Percentiles rank a stretch among this genome's conserved stretches.
Conservation (phyloP, 1,140 invertebrate genomes). For the Megalopta genalis region DNA sequence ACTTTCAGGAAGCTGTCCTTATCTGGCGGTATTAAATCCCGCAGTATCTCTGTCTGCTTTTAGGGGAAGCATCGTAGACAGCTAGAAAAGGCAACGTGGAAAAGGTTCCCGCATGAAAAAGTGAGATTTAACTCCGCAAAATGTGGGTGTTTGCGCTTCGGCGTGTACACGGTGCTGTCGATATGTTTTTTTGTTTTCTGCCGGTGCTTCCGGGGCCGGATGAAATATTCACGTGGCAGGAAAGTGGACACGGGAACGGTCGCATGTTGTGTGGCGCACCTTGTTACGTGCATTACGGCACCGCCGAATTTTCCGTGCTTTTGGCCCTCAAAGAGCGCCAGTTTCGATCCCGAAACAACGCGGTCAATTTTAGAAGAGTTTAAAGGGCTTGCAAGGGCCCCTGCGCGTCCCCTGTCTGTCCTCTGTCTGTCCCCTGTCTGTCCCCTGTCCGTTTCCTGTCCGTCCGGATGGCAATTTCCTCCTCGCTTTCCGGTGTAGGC, state of each 20-base stretch:
- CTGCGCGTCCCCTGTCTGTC: no score
- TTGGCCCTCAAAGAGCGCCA: background rate
- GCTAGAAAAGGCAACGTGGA: no score
- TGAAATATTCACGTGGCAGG: slow-evolving; percentile 18
- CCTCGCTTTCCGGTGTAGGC: background rate
- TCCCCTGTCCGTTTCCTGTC: background rate
- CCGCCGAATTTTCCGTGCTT: slow-evolving; percentile 16
- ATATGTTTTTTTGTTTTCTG: background rate
- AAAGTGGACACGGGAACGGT: background rate
- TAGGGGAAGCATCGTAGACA: no score
- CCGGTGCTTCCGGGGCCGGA: background rate
- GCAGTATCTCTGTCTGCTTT: no score
- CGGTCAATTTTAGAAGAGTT: slow-evolving; percentile 18
- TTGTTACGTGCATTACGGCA: slow-evolving; percentile 19
- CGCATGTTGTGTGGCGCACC: slow-evolving; percentile 1
- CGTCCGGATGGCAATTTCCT: slow-evolving; percentile 21
- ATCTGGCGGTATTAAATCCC: no score
- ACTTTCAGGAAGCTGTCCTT: no score
- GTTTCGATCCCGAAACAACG: slow-evolving; percentile 3
- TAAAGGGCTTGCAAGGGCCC: background rate
- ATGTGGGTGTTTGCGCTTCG: slow-evolving; percentile 21
- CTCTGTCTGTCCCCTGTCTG: no score
- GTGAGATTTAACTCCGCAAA: slow-evolving; percentile 8
- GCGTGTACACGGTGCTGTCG: background rate
- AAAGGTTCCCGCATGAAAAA: no score